Base-by-base conservation (phyloP, 64 coral and sea anemone species). In the Montipora efflorescens region DNA sequence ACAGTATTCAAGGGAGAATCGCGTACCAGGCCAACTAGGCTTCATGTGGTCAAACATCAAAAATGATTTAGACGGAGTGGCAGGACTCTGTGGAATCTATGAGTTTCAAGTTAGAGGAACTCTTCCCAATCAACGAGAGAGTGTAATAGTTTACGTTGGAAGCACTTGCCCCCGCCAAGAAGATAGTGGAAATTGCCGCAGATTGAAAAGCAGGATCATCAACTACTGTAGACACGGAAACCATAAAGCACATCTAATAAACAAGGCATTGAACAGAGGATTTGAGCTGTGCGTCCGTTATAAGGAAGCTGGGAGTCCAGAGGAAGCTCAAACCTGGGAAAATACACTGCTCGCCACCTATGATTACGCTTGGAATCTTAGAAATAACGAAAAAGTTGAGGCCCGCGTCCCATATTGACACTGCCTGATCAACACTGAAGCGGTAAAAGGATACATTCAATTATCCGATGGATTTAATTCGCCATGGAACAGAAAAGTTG, bases 331-430 rank as follows among this genome's bases (percentile, higher is more conserved):
- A 91, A 5, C 70, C 0, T 2, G 48, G 44, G 90, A 91, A 44
- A 91, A 91, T 47, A 4, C 57, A 7, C 78, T 91, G 2, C 48
- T 91, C 7, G 66, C 18, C 8, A 22, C 4, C 2, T 91, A 83
- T 74, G 67, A 91, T 83, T 91, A 91, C 57, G 90, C 90, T 2
- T 91, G 79, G 79, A 91, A 91, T 74, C 19, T 59, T 0, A 83
- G 66, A 43, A 1, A 7, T 0, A 91, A 91, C 51, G 77, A 28
- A 28, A 28, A 28, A 28, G 25, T 28, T 28, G 25, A 28, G 25
- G 25, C 25, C 25, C 25, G 25, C 25, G 25, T 28, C 25, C 25
- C 25, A 28, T 28, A 0, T 28, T 28, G 25, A 28, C 22, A 36
- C 28, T 36, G 28, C 28, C 28, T 1, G 28, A 36, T 36, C 28